Base-by-base conservation (phyloP, 2,113 vertebrate species). In the Psettodes erumei region DNA sequence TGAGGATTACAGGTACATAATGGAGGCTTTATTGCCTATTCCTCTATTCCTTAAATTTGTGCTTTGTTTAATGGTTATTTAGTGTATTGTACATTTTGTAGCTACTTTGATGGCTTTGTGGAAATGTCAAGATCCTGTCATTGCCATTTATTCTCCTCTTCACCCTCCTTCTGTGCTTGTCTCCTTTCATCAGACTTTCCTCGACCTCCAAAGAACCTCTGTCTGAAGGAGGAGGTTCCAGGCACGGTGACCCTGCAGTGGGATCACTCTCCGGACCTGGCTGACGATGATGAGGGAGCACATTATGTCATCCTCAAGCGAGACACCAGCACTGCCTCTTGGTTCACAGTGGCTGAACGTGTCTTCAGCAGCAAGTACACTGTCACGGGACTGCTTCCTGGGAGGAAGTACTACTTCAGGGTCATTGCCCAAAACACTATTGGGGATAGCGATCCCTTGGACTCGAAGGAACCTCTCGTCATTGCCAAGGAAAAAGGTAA, bases 321-420 rank as follows among this genome's bases (percentile, higher is more conserved):
- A 40, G 92, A 93, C 48, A 76, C 89, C 62, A 93, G 89, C 63
- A 89, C 87, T 0, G 18, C 90, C 45, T 79, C 55, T 23, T 91
- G 92, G 88, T 93, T 92, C 60, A 82, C 86, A 8, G 80, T 84
- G 0, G 56, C 89, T 0, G 81, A 94, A 45, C 32, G 59, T 0
- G 84, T 94, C 66, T 91, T 85, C 86, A 93, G 87, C 83, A 91
- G 71, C 86, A 93, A 90, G 86, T 93, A 56, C 66, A 84, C 76
- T 0, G 88, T 93, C 77, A 92, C 89, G 0, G 88, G 80, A 50
- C 82, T 92, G 28, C 77, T 95, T 21, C 93, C 88, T 0, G 90
- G 91, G 35, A 89, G 84, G 60, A 95, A 94, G 80, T 91, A 87
- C 75, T 94, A 79, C 76, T 94, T 94, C 91, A 82, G 92, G 75